Evolutionary conservation across 2,888 invertebrate species (phyloP).

Genomic region (Aethes cnicana): DNA sequence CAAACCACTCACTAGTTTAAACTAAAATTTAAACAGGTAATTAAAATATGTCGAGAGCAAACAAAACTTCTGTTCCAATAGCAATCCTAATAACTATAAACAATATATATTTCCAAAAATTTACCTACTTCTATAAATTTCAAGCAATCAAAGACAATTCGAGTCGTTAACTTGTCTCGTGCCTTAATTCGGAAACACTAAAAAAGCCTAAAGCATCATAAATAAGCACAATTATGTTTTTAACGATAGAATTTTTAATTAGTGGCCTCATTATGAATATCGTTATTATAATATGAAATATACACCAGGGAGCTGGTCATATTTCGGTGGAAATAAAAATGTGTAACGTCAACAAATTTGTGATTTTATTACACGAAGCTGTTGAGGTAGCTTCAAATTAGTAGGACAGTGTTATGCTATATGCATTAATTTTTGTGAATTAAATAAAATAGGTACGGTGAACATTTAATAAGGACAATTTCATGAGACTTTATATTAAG

Average conservation of each 20-base stretch:
- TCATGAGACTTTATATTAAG: no score
- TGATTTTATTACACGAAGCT: slow-evolving; percentile 63
- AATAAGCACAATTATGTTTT: slow-evolving; percentile 45
- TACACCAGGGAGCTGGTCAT: slow-evolving; percentile 61
- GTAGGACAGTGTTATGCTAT: slow-evolving; percentile 46
- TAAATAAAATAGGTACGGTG: no score
- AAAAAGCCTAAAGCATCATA: slow-evolving; percentile 48
- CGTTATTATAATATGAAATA: slow-evolving; percentile 53
- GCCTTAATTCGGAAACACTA: slow-evolving; percentile 39
- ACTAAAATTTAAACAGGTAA: no score
- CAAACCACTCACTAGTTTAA: no score
- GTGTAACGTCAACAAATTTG: slow-evolving; percentile 65
- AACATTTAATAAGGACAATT: no score
- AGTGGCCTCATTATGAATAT: slow-evolving; percentile 56
- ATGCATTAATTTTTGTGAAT: no score
- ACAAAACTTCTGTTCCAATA: no score
- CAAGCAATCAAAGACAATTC: no score
- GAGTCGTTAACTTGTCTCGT: slow-evolving; percentile 38
- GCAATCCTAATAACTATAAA: no score
- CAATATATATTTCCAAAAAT: no score
- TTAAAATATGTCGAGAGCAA: no score
- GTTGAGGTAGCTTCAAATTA: slow-evolving; percentile 66
- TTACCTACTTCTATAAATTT: no score
- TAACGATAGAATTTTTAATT: slow-evolving; percentile 54
- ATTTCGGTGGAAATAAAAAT: slow-evolving; percentile 64